phyloP scores from a whole-genome alignment of 2,797 vertebrate species.

The Balearica regulorum region DNA sequence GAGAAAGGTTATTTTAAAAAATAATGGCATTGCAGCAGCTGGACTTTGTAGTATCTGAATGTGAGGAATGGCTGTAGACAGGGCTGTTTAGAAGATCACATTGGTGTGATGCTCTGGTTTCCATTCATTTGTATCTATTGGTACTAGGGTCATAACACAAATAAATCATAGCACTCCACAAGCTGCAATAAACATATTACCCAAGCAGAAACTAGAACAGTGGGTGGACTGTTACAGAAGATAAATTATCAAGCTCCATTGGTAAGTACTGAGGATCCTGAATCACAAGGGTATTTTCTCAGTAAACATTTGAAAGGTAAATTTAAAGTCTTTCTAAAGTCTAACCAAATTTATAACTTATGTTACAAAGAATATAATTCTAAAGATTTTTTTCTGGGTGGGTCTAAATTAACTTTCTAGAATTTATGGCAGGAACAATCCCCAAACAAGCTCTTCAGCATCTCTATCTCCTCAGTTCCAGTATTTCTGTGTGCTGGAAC shows the following conservation, averaged over 20 bases:
- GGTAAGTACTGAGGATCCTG: background rate
- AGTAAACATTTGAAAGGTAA: background rate
- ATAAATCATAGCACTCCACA: background rate
- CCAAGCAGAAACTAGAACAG: background rate
- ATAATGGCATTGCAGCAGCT: background rate
- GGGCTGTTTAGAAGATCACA: background rate
- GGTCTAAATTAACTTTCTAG: background rate
- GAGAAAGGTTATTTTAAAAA: background rate
- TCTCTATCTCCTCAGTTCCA: background rate
- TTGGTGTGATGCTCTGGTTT: background rate
- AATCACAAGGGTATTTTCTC: background rate
- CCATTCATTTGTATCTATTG: background rate
- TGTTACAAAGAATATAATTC: background rate
- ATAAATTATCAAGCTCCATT: background rate
- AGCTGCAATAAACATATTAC: background rate
- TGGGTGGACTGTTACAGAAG: background rate
- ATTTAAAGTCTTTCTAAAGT: background rate
- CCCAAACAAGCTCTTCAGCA: background rate
- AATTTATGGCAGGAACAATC: background rate
- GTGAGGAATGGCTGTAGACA: background rate
- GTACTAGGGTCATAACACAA: background rate
- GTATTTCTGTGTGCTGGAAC: background rate
- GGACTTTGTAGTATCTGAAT: fast-evolving
- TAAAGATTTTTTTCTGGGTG: background rate
- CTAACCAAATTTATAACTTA: background rate